phyloP scores from a whole-genome alignment of 1,140 invertebrate genomes.

The Hirudo medicinalis region DNA sequence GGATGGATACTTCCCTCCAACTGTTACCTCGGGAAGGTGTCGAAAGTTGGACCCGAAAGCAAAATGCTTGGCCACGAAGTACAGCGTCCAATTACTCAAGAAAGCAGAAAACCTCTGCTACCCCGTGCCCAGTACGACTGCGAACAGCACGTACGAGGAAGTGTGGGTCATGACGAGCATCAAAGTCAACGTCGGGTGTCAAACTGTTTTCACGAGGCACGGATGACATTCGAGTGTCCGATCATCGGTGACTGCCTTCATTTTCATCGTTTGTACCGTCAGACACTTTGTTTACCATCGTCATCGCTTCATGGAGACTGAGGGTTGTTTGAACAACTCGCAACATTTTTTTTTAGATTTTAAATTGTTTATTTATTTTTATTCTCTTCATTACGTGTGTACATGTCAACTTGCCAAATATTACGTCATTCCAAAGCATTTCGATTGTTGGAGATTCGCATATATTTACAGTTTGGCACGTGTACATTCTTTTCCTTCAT shows the following conservation, averaged over 20 bases:
- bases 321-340: not conserved
- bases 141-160: not conserved
- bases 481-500: no score
- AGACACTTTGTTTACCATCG: not conserved
- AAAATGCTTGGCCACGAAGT: not conserved
- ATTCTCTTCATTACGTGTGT: no score
- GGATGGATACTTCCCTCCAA: no score
- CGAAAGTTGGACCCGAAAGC: no score
- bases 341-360: not conserved
- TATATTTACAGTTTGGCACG: not conserved
- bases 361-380: not conserved
- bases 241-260: not conserved
- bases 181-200: not conserved
- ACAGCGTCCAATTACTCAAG: not conserved
- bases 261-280: not conserved
- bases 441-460: not conserved
- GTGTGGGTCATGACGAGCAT: not conserved
- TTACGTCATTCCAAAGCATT: constrained; percentile 6
- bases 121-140: no score
- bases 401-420: not conserved
- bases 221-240: not conserved
- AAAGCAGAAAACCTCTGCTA: not conserved
- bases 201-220: not conserved
- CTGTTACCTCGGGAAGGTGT: no score
- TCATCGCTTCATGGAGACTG: not conserved